Base-by-base conservation (phyloP, 2,113 vertebrate genomes). In the Hypocryptadius cinnamomeus region DNA sequence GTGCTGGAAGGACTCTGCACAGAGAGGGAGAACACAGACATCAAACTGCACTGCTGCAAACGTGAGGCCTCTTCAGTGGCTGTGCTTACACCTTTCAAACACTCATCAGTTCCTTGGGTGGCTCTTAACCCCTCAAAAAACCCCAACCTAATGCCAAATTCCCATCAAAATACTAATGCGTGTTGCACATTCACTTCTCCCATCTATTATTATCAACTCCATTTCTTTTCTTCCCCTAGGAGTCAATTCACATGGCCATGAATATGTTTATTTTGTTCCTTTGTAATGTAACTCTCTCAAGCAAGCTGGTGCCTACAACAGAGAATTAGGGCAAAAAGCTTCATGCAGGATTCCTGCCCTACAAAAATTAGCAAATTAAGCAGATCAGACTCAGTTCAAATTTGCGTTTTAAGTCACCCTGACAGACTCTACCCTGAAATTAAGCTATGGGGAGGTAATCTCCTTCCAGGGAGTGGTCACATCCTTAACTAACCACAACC, bases 1-100 rank as follows among this genome's bases (percentile, higher is more conserved):
- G 98, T 99, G 98, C 99, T 99, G 97, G 98, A 99, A 68, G 99
- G 98, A 91, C 98, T 98, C 99, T 99, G 93, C 21, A 68, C 40
- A 92, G n/a, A 54, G 50, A 89, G 4, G n/a, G 4, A 61, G 82
- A 93, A 79, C 6, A 90, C 0, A 95, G 70, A 93, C 5, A 78
- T 95, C 68, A 59, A 81, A 61, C 47, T 9, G 51, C 23, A 18
- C 6, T 66, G 39, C n/a, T 72, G 76, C 6, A 0, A 37, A 73
- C 25, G 60, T 31, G 18, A 23, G 66, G 48, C 39, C 35, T 93
- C 33, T 44, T 40, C 48, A 68, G 30, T 6, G 28, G 45, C 60
- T 63, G 19, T 39, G 20, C 65, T 69, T 57, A 65, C 17, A 77
- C 37, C 37, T 66, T 80, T 42, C 61, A 47, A 88, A 54, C 30